Base-by-base conservation (phyloP, 2,113 vertebrate genomes). In the Saimiri boliviensis region DNA sequence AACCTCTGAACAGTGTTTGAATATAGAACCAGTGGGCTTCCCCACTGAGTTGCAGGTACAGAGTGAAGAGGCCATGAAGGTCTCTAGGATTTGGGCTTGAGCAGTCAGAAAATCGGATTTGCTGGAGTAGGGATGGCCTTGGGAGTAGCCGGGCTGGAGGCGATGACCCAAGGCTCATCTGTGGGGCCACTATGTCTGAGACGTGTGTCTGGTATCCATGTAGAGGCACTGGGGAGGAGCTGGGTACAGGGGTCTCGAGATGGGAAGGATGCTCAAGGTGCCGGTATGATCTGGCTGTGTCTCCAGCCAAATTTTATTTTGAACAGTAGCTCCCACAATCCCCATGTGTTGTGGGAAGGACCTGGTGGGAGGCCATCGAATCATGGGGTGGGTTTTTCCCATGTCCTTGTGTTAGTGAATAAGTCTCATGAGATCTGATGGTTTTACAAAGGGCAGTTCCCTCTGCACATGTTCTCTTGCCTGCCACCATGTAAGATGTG, bases 1-100 rank as follows among this genome's bases (percentile, higher is more conserved):
- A 19, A 19, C 54, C 81, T 35, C 47, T 81, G 20, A 47, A 6
- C 25, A 0, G 35, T 47, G 49, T 40, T 40, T 16, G 7, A 68
- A 11, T 58, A 13, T 2, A 3, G 7, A 47, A 6, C 6, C 63
- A 37, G 2, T 8, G 19, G 17, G 19, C 7, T n/a, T 20, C 9
- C 13, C 73, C 8, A 27, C 45, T 10, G 77, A 58, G 37, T 20
- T 40, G 82, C 45, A 19, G 56, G 20, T 37, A 5, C 10, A 3
- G 12, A 10, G 56, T 66, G 47, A 21, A 25, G 32, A 49, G 32
- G 76, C 16, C 68, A 23, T 76, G 47, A n/a, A 0, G 4, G 14
- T 2, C 8, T 4, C 20, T 66, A 21, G 66, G 32, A 74, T 42
- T 52, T 45, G 2, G 54, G 37, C 37, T 40, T 56, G 23, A 68